Percentiles rank a stretch among this genome's conserved stretches.
Conservation (phyloP, 2,797 vertebrate species). For the Zenarchopterus dispar region DNA sequence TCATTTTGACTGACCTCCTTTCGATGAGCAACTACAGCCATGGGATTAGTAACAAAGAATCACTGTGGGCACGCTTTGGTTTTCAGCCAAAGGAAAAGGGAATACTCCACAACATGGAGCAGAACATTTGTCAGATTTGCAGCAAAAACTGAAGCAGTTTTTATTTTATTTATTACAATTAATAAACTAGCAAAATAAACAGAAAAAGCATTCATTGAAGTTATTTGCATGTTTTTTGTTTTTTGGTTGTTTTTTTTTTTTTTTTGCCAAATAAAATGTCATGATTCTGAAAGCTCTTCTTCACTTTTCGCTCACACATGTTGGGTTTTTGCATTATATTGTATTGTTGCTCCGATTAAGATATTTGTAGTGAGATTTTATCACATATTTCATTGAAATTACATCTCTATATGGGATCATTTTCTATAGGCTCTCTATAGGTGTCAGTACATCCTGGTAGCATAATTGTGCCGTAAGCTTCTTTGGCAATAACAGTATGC, state of each 20-base stretch:
- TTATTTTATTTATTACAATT: no score
- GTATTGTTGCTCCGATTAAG: constrained; percentile 3
- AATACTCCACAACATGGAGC: background rate
- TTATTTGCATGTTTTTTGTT: background rate
- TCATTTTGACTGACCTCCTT: constrained; percentile 1
- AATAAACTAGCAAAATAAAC: background rate
- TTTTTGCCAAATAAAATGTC: background rate
- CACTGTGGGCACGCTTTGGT: background rate
- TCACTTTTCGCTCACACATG: background rate
- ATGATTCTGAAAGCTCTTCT: no score
- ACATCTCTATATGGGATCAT: constrained; percentile 6
- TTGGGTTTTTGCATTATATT: constrained; percentile 5
- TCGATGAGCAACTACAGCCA: constrained; percentile 5
- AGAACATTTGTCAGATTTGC: background rate
- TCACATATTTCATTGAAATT: constrained; percentile 34
- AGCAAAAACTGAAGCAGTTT: background rate
- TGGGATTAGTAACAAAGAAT: background rate
- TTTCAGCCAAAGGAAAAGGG: constrained; percentile 1
- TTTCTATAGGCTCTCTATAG: constrained; percentile 31
- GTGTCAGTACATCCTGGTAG: constrained; percentile 41
- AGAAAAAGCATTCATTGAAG: background rate
- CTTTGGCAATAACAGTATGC: constrained; percentile 53
- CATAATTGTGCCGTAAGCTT: constrained; percentile 52
- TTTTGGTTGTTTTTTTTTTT: no score
- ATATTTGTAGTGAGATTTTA: constrained; percentile 15